These are phyloP conservation scores for Eupithecia tripunctaria DNA, from an alignment of 2,888 invertebrate species.

Conservation along the genomic window DNA sequence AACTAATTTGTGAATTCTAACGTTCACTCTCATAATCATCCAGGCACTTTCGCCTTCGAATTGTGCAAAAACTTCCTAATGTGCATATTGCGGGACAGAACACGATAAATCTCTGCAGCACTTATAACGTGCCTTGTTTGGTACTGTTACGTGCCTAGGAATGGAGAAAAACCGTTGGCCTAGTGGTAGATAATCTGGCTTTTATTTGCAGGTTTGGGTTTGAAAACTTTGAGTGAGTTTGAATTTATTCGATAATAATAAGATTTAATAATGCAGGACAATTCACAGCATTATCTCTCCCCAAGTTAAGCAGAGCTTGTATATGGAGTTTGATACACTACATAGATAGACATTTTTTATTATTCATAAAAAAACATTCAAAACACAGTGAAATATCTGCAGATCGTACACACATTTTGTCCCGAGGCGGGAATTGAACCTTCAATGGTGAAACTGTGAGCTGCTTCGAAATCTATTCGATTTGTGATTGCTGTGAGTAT, in stretches of 20 bases:
- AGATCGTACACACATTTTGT: no score
- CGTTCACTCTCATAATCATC: neutral
- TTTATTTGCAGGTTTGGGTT: neutral
- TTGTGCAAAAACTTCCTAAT: constrained; percentile 10
- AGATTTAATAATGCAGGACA: no score
- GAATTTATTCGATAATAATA: neutral
- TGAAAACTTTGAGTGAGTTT: neutral
- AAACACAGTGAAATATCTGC: no score
- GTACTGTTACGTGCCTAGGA: constrained; percentile 10
- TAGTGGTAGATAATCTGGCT: neutral
- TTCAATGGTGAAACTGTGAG: no score
- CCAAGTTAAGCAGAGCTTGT: no score
- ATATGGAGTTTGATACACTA: no score
- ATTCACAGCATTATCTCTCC: no score
- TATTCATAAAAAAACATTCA: no score
- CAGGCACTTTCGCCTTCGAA: neutral
- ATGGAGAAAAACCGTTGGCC: neutral
- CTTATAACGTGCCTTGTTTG: constrained; percentile 3
- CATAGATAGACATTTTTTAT: no score
- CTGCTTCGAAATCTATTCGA: neutral
- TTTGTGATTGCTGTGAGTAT: neutral
- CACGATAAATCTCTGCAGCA: constrained; percentile 18
- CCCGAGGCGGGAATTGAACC: no score
- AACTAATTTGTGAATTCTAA: neutral
- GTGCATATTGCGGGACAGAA: constrained; percentile 22